A percentile compares a stretch with the other conserved stretches of the same genome.
Conservation (phyloP, 1,140 invertebrate species). For the Drosophila ogumai region DNA sequence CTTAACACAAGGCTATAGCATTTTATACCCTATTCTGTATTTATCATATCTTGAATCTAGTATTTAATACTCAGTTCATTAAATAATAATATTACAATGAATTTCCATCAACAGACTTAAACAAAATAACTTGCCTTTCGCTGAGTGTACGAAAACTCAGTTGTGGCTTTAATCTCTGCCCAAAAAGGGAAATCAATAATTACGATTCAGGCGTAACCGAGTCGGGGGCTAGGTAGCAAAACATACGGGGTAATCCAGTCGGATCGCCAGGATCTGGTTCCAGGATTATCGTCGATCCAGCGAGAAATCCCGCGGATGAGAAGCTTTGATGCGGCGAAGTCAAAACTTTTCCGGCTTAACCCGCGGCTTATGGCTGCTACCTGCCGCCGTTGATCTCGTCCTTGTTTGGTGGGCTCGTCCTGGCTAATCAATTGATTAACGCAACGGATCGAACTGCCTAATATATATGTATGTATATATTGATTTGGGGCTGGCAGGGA, state of each 20-base stretch:
- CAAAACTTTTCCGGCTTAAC: constrained; percentile 56
- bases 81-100: too few relatives aligned
- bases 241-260: constrained; percentile 31
- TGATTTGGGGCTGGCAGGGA: constrained; percentile 16
- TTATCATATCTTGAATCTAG: too few relatives aligned
- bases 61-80: too few relatives aligned
- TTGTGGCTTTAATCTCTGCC: constrained; percentile 53
- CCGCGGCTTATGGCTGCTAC: constrained; percentile 30
- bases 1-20: too few relatives aligned
- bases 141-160: constrained; percentile 4
- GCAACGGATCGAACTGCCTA: constrained; percentile 13
- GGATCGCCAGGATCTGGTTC: constrained; percentile 1
- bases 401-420: constrained; percentile 55
- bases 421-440: constrained; percentile 57
- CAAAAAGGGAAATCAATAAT: constrained; percentile 43
- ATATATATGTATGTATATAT: background rate
- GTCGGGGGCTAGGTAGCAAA: constrained; percentile 51
- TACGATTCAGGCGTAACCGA: constrained; percentile 52
- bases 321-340: constrained; percentile 48
- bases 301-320: constrained; percentile 50
- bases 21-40: too few relatives aligned
- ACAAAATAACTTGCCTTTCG: background rate
- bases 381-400: constrained; percentile 27
- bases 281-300: constrained; percentile 38
- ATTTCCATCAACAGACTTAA: too few relatives aligned